Conservation (phyloP, 2,113 vertebrate genomes). For the Lasiurus cinereus region DNA sequence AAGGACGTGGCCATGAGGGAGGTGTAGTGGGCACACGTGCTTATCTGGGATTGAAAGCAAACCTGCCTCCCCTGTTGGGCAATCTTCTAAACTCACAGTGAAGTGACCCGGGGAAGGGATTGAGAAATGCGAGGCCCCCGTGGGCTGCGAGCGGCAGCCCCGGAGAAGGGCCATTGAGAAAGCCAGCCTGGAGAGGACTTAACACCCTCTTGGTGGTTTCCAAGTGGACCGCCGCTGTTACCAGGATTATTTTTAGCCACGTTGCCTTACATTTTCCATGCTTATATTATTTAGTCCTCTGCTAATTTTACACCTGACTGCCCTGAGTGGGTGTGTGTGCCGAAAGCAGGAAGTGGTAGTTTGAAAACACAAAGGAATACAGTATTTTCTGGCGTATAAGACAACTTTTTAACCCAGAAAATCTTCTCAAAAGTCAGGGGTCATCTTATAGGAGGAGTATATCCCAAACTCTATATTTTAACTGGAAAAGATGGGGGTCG, state of each 20-base stretch:
- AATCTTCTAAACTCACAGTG: neutral
- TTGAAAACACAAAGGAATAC: conserved; percentile 36
- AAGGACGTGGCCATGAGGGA: neutral
- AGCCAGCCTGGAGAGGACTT: conserved; percentile 51
- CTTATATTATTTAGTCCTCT: conserved; percentile 57
- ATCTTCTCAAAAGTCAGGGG: too few relatives aligned
- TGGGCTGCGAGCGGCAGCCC: rapidly evolving
- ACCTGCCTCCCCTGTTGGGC: neutral
- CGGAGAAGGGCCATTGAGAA: conserved; percentile 44
- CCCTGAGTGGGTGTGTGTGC: neutral
- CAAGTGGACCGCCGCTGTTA: conserved; percentile 40
- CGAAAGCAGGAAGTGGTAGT: conserved; percentile 26
- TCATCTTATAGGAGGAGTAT: too few relatives aligned
- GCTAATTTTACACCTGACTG: conserved; percentile 74
- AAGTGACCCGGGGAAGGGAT: neutral
- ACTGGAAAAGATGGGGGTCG: too few relatives aligned
- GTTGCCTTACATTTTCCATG: conserved; percentile 69
- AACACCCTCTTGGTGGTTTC: conserved; percentile 47
- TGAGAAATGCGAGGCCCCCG: neutral
- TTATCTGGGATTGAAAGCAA: conserved; percentile 52
- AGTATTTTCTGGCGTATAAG: too few relatives aligned
- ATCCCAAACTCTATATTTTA: too few relatives aligned
- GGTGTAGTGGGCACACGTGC: neutral
- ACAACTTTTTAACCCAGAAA: too few relatives aligned
- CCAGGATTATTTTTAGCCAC: conserved; percentile 73